Evolutionary conservation across 2,888 invertebrate genomes (phyloP).

Genomic region (Nephrotoma appendiculata): DNA sequence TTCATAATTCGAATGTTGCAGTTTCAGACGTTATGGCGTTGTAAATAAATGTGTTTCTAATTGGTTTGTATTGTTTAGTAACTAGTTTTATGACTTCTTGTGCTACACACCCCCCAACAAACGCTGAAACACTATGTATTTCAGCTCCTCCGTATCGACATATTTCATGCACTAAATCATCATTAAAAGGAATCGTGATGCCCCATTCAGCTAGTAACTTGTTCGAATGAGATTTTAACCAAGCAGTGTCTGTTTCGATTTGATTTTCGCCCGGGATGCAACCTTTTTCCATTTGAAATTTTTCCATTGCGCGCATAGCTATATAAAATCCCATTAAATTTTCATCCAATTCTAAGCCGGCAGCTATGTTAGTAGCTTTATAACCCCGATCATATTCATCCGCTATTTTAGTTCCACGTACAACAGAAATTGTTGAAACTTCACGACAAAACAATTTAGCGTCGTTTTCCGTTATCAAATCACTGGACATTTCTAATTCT

Average conservation of each 20-base stretch:
- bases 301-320: constrained; percentile 77
- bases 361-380: constrained; percentile 44
- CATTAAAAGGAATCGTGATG: constrained; percentile 61
- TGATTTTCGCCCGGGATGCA: constrained; percentile 80
- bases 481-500: constrained; percentile 59
- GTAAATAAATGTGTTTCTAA: constrained; percentile 90
- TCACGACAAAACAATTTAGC: constrained; percentile 82
- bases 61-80: constrained; percentile 90
- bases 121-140: constrained; percentile 86
- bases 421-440: constrained; percentile 61
- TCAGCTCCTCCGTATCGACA: constrained; percentile 92
- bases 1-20: constrained; percentile 61
- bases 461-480: constrained; percentile 60
- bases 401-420: constrained; percentile 64
- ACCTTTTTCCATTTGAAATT: constrained; percentile 77
- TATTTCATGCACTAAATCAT: constrained; percentile 90
- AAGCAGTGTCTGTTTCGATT: constrained; percentile 79
- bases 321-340: constrained; percentile 82
- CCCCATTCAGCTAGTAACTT: constrained; percentile 80
- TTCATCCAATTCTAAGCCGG: constrained; percentile 67
- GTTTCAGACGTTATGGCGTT: constrained; percentile 85
- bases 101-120: constrained; percentile 83
- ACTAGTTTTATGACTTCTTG: constrained; percentile 93
- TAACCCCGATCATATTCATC: constrained; percentile 63
- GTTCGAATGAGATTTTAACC: constrained; percentile 57